phyloP scores from a whole-genome alignment of 1,140 invertebrate species.

The Ganaspis sp. region DNA sequence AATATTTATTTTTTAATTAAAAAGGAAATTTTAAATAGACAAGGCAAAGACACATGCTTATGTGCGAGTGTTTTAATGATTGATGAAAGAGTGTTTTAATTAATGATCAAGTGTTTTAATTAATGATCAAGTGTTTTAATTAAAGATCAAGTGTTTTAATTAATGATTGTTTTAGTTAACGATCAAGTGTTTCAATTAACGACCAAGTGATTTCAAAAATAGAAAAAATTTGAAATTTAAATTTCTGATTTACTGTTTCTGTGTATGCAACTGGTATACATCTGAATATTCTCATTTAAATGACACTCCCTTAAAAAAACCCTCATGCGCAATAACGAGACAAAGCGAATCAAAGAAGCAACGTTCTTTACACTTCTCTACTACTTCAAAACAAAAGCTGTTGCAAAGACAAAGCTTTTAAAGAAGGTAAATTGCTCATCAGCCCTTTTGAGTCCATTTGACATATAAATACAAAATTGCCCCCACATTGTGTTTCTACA shows the following conservation, averaged over 20 bases:
- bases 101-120: too few relatives aligned
- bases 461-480: background rate
- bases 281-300: conserved; percentile 10
- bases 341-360: conserved; percentile 11
- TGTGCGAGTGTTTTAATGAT: too few relatives aligned
- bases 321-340: background rate
- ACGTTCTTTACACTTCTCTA: conserved; percentile 13
- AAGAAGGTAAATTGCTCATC: background rate
- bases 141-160: too few relatives aligned
- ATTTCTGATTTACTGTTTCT: background rate
- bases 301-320: background rate
- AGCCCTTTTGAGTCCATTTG: background rate
- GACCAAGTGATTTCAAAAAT: too few relatives aligned
- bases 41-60: too few relatives aligned
- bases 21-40: too few relatives aligned
- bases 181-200: too few relatives aligned
- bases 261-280: conserved; percentile 12
- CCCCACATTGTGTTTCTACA: background rate
- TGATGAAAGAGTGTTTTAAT: too few relatives aligned
- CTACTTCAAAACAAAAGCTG: background rate
- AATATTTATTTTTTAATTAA: too few relatives aligned
- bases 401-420: conserved; percentile 23
- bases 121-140: too few relatives aligned
- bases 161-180: too few relatives aligned
- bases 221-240: background rate